Evolutionary conservation across 2,113 vertebrate species (phyloP), one percentile per base, ranked within the genome.

Genomic region (Circaetus cinerascens): DNA sequence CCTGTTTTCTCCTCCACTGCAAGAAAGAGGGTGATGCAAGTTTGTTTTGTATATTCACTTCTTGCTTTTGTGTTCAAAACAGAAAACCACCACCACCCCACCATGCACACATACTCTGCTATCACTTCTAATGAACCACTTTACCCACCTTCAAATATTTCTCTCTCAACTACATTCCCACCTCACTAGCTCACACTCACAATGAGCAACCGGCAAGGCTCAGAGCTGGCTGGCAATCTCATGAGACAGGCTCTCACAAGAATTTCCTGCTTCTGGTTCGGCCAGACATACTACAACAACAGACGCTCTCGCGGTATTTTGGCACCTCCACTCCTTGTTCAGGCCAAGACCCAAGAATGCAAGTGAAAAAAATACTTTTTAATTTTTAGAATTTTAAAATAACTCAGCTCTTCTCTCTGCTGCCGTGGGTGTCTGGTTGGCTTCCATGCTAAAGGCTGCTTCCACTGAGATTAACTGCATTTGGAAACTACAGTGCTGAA

Each of bases 181-280:
- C 57, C 79, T 94, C 86, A 81, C 56, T 66, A 90, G 48, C 51
- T 95, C 82, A 74, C 43, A 55, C 55, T 93, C 94, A n/a, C 64
- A 81, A 41, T 3, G 2, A 88, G 64, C 38, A 57, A 86, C 77
- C 51, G 5, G 88, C 75, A 83, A 86, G 66, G 71, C 86, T 96
- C n/a, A 53, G 90, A 81, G 59, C 88, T 96, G 95, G 97, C 95
- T 97, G 97, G 96, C 97, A 97, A 96, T 95, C 94, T 95, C 96
- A 86, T 74, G 97, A 97, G 96, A 97, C 96, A 96, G 96, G 90
- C 95, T 97, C 97, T 97, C 96, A 88, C 90, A 97, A 96, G 96
- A 95, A 97, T 97, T 98, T 98, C 97, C 97, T 97, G 96, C 97
- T 96, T 84, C 96, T 97, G 94, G 93, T 95, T 96, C 95, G 3